These are phyloP conservation scores for Diaphora mendica DNA, from an alignment of 2,888 invertebrate genomes.

Conservation along the genomic window DNA sequence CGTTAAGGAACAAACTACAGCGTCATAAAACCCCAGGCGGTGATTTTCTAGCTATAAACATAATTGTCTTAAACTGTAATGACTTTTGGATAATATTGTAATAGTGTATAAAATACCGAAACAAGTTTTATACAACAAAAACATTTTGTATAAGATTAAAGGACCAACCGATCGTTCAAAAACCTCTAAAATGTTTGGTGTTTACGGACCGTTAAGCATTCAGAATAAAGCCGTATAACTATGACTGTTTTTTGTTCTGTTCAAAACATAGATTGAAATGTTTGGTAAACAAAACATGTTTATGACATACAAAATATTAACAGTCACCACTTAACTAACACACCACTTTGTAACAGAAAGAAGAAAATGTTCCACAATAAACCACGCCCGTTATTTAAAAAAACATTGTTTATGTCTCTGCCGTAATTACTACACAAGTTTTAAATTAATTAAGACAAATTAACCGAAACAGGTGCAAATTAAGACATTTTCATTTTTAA, in stretches of 20 bases:
- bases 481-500: constrained; percentile 74
- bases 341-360: constrained; percentile 14
- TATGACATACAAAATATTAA: constrained; percentile 24
- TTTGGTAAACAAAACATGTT: constrained; percentile 16
- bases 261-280: constrained; percentile 13
- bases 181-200: constrained; percentile 11
- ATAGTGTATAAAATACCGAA: neutral
- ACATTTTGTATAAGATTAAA: constrained; percentile 4
- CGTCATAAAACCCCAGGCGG: neutral
- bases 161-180: constrained; percentile 12
- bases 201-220: constrained; percentile 15
- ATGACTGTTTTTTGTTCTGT: constrained; percentile 16
- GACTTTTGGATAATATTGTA: neutral
- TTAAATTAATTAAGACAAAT: constrained; percentile 56
- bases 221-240: constrained; percentile 6
- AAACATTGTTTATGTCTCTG: constrained; percentile 18
- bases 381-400: constrained; percentile 28
- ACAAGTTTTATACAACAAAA: neutral
- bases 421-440: constrained; percentile 36
- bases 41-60: neutral
- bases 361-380: constrained; percentile 22
- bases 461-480: constrained; percentile 59
- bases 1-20: neutral
- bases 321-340: constrained; percentile 28
- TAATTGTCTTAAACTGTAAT: neutral